Conservation (phyloP, 1,140 invertebrate species). For the Macrosteles quadrilineatus region DNA sequence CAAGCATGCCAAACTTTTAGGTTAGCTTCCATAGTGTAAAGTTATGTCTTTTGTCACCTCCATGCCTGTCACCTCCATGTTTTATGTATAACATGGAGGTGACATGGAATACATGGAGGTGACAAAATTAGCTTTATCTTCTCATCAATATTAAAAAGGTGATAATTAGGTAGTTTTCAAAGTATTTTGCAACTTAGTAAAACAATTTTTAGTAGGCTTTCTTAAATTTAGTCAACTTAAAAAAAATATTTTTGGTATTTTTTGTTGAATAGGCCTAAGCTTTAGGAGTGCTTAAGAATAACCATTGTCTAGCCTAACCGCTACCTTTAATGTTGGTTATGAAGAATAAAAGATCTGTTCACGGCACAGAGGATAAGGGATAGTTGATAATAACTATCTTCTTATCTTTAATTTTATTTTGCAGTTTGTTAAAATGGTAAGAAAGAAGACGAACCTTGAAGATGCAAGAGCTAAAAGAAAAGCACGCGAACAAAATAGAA, state of each 20-base stretch:
- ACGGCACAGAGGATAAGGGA: neutral
- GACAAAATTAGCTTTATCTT: neutral
- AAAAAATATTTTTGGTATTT: too few relatives aligned
- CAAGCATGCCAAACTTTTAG: neutral
- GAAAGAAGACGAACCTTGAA: neutral
- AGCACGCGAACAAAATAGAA: neutral
- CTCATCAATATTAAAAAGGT: neutral
- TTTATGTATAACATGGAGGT: neutral
- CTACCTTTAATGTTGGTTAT: too few relatives aligned
- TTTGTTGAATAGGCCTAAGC: too few relatives aligned
- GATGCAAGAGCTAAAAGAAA: neutral
- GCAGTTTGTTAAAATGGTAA: neutral
- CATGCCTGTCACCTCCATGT: neutral
- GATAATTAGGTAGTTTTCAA: neutral
- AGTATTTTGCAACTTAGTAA: neutral
- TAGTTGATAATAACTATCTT: neutral
- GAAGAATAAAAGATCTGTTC: neutral
- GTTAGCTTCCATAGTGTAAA: neutral
- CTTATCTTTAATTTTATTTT: too few relatives aligned
- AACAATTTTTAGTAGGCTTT: too few relatives aligned
- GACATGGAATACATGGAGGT: slow-evolving; percentile 10
- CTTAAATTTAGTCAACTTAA: neutral
- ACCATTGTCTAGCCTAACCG: too few relatives aligned
- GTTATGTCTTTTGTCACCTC: too few relatives aligned
- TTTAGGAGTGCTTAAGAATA: too few relatives aligned